These are phyloP conservation scores for Phenganax marumi DNA, from an alignment of 92 coral and sea anemone genomes.

Conservation along the genomic window DNA sequence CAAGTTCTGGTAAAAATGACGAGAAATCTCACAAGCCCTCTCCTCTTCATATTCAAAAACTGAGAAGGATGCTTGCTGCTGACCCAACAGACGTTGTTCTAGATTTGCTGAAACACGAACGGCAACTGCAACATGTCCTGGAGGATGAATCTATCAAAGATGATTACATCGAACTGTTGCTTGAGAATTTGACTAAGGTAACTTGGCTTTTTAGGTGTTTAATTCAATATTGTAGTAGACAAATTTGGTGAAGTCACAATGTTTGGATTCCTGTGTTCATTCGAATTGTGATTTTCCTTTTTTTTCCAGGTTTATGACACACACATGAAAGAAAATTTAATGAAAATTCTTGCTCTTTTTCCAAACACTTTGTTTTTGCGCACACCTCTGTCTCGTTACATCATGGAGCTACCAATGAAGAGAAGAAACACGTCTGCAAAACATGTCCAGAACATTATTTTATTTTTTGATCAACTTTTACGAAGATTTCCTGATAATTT, in stretches of 20 bases:
- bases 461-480: constrained; percentile 71
- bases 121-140: constrained; percentile 34
- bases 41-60: constrained; percentile 29
- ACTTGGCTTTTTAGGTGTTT: neutral
- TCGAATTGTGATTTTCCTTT: neutral
- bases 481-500: constrained; percentile 64
- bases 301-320: constrained; percentile 56
- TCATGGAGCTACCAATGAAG: constrained; percentile 67
- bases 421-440: constrained; percentile 50
- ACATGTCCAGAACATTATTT: constrained; percentile 57
- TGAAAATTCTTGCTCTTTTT: constrained; percentile 66
- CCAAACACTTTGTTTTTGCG: constrained; percentile 60
- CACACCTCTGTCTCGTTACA: constrained; percentile 63
- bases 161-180: constrained; percentile 69
- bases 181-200: constrained; percentile 58
- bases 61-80: constrained; percentile 20
- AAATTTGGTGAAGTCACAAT: neutral
- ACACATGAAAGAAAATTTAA: constrained; percentile 64
- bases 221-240: neutral
- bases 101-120: constrained; percentile 37
- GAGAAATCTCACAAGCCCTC: constrained; percentile 33
- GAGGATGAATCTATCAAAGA: constrained; percentile 58
- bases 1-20: constrained; percentile 1
- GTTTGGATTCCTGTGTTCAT: neutral
- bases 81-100: constrained; percentile 40